Evolutionary conservation across 2,888 invertebrate species (phyloP).

Genomic region (Himalopsyche kuldschensis): DNA sequence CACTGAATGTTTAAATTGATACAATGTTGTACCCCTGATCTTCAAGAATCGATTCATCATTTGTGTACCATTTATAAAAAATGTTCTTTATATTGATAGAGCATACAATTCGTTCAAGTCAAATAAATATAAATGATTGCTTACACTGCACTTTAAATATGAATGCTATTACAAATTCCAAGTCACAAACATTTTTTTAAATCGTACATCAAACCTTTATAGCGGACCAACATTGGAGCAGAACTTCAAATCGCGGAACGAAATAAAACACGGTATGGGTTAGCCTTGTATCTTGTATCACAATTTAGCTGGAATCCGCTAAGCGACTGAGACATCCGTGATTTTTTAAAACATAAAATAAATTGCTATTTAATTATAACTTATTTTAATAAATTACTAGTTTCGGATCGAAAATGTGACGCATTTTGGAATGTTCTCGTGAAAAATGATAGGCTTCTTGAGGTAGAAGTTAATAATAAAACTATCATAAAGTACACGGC

Average conservation of each 20-base stretch:
- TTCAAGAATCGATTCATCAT: not conserved
- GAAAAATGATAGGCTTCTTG: not conserved
- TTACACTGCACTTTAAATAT: not conserved
- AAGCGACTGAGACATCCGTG: not conserved
- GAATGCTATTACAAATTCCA: not conserved
- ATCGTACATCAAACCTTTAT: not conserved
- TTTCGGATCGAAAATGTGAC: not conserved
- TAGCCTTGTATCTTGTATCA: not conserved
- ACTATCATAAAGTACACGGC: too few relatives aligned
- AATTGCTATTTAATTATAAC: not conserved
- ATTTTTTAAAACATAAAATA: not conserved
- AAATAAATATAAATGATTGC: not conserved
- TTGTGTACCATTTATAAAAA: not conserved
- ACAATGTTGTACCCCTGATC: not conserved
- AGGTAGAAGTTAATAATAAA: too few relatives aligned
- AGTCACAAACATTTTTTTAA: not conserved
- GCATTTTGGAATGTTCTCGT: not conserved
- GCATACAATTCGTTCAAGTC: not conserved
- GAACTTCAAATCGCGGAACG: not conserved
- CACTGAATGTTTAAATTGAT: too few relatives aligned
- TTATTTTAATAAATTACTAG: not conserved
- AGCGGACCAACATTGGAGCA: not conserved
- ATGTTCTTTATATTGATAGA: constrained; percentile 1
- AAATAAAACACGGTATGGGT: not conserved
- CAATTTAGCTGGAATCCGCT: not conserved